Percentiles rank a stretch among this genome's conserved stretches.
Evolutionary conservation across 2,113 vertebrate species (phyloP).

Genomic region (Nyctibius bracteatus): DNA sequence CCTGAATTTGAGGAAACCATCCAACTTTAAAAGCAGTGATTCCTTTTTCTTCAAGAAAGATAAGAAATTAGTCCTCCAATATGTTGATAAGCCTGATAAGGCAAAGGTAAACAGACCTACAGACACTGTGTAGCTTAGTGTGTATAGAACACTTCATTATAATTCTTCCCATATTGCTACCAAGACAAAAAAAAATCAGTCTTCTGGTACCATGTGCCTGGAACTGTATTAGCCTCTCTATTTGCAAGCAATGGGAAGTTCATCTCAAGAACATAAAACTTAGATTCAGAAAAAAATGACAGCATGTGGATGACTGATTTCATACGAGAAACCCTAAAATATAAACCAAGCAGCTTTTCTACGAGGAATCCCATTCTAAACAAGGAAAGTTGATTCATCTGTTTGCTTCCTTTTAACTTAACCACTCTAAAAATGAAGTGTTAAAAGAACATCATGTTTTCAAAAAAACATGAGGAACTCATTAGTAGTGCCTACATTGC

Average conservation of each 20-base stretch:
- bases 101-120: background rate
- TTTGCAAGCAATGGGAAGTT: background rate
- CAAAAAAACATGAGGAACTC: background rate
- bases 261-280: background rate
- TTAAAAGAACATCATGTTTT: constrained; percentile 19
- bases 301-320: background rate
- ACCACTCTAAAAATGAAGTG: background rate
- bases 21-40: background rate
- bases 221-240: background rate
- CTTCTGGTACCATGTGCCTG: background rate
- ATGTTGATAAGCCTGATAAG: background rate
- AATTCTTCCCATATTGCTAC: background rate
- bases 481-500: background rate
- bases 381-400: background rate
- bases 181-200: background rate
- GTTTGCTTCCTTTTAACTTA: constrained; percentile 31
- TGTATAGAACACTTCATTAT: background rate
- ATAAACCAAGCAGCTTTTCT: background rate
- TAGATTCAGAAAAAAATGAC: background rate
- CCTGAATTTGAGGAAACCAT: background rate
- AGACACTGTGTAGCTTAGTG: background rate
- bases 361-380: constrained; percentile 5
- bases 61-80: background rate
- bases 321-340: background rate
- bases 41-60: background rate